Conservation (phyloP, 2,888 invertebrate genomes). For the Drosophila recens region DNA sequence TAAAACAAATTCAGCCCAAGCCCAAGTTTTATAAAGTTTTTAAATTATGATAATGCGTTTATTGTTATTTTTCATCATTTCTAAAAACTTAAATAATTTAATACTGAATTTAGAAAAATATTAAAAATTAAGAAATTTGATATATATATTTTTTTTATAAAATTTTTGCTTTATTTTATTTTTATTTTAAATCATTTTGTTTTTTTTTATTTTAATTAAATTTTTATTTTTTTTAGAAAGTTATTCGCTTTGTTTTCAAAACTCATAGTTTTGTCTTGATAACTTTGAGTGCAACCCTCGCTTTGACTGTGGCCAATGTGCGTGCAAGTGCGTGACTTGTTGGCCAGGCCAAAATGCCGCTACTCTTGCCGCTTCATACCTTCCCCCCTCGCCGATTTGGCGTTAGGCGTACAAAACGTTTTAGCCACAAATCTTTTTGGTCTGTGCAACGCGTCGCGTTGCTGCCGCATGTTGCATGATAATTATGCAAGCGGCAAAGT, state of each 20-base stretch:
- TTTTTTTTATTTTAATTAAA: too few relatives aligned
- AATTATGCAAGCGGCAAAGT: slow-evolving; percentile 72
- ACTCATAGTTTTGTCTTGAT: neutral
- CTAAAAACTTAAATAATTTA: too few relatives aligned
- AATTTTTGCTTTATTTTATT: too few relatives aligned
- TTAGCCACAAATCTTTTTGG: slow-evolving; percentile 33
- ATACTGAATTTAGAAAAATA: too few relatives aligned
- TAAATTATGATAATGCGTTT: too few relatives aligned
- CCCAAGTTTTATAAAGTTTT: too few relatives aligned
- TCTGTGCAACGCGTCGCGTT: slow-evolving; percentile 8
- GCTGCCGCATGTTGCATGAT: slow-evolving; percentile 69
- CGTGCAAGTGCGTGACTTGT: slow-evolving; percentile 15
- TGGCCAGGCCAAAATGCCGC: slow-evolving; percentile 9
- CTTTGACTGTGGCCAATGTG: neutral
- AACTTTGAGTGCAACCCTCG: slow-evolving; percentile 33
- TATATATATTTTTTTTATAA: too few relatives aligned
- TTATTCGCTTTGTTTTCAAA: neutral
- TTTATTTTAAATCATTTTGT: too few relatives aligned
- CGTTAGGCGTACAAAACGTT: slow-evolving; percentile 24
- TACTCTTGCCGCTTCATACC: neutral
- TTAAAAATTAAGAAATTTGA: too few relatives aligned
- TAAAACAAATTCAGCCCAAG: too few relatives aligned
- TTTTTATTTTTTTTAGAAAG: neutral
- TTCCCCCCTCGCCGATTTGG: neutral
- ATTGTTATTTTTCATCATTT: too few relatives aligned